Percentiles rank a stretch among this genome's conserved stretches.
phyloP scores from a whole-genome alignment of 2,797 vertebrate genomes.

The Sciurus vulgaris region DNA sequence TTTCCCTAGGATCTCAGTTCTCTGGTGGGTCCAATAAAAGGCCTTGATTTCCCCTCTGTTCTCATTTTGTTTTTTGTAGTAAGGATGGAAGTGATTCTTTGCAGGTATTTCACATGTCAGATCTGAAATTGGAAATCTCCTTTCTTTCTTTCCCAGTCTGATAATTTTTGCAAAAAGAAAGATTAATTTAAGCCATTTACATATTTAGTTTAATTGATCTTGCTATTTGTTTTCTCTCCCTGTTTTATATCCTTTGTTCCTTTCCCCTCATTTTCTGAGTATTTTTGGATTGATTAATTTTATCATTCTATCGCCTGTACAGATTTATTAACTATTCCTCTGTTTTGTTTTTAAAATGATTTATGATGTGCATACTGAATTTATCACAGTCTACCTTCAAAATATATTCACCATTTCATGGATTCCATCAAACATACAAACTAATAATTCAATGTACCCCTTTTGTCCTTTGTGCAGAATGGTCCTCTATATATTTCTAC shows the following conservation, averaged over 20 bases:
- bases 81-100: background rate
- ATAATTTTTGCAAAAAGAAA: background rate
- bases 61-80: no score
- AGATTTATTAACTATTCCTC: background rate
- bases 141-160: background rate
- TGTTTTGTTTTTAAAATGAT: background rate
- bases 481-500: background rate
- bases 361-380: background rate
- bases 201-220: constrained; percentile 12
- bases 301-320: background rate
- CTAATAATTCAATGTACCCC: background rate
- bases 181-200: constrained; percentile 11
- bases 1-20: background rate
- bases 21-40: background rate
- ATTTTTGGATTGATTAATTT: background rate
- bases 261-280: background rate
- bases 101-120: background rate
- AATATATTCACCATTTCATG: background rate
- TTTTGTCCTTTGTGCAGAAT: background rate
- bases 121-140: background rate
- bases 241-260: background rate
- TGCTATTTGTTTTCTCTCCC: background rate
- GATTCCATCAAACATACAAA: background rate
- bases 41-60: constrained; percentile 37
- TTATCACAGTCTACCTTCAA: background rate